Base-by-base conservation (phyloP, 1,140 invertebrate genomes). In the Galendromus occidentalis region DNA sequence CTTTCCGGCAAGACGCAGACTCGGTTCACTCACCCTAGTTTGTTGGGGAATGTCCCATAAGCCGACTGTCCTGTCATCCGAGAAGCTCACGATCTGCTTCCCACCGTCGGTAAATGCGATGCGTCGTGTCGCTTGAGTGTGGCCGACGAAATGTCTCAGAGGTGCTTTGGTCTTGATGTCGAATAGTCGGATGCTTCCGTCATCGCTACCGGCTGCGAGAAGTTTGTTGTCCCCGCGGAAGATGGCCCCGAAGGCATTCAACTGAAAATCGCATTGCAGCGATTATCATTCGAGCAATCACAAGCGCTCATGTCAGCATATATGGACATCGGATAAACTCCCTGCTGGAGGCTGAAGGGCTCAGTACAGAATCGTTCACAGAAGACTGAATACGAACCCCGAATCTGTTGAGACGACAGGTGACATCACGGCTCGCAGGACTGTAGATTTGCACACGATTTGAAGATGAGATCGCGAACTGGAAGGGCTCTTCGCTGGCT, bases 21-120 rank as follows among this genome's bases (percentile, higher is more conserved):
- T n/a, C n/a, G n/a, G n/a, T n/a, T n/a, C n/a, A n/a, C n/a, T n/a
- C n/a, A n/a, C 83, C 70, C 79, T 81, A 78, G 69, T 83, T 82
- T 93, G 88, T 70, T 80, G 86, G 5, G 86, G 79, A 72, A 97
- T 86, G 73, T 97, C 91, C 90, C 91, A 96, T 9, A 94, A 69
- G 68, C 80, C 79, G 7, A 88, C 82, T n/a, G 84, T 81, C 76
- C 91, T 92, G 74, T 98, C 93, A 79, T 98, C 92, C 7, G 89
- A 89, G 74, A 90, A 94, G 71, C 91, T 92, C 6, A 86, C 80
- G 33, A 97, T 79, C 66, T 86, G 85, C 33, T 83, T 75, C 71
- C 86, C 83, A 73, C 87, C 85, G 39, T 81, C 77, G 17, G 88
- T 82, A 71, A 96, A 97, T 72, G 82, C 84, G 68, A 85, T 85